These are phyloP conservation scores for Pterois miles DNA, from an alignment of 2,797 vertebrate species.

Conservation along the genomic window DNA sequence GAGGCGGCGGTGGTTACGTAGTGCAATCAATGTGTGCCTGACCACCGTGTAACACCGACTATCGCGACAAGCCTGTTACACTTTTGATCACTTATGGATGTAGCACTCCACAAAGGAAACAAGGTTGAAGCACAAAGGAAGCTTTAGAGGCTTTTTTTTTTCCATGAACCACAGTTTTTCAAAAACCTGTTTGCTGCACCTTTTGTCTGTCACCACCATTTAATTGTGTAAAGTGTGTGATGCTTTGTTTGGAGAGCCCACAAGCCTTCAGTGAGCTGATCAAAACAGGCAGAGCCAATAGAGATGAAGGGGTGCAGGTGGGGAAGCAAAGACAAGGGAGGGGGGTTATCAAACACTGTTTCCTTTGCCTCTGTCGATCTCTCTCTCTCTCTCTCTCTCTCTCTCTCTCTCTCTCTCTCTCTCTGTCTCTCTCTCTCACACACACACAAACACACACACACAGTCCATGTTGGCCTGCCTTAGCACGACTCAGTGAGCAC, in stretches of 20 bases:
- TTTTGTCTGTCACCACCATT: constrained; percentile 44
- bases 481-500: constrained; percentile 3
- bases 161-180: neutral
- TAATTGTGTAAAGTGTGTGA: constrained; percentile 40
- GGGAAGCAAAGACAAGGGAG: constrained; percentile 11
- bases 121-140: constrained; percentile 15
- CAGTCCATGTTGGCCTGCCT: neutral
- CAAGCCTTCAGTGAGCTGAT: constrained; percentile 32
- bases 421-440: neutral
- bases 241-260: constrained; percentile 27
- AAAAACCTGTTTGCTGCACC: constrained; percentile 25
- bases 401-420: neutral
- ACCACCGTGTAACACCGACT: no score
- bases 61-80: no score
- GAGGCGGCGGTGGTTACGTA: no score
- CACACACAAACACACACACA: neutral
- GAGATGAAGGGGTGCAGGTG: constrained; percentile 49
- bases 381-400: neutral
- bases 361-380: neutral
- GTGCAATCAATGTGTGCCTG: no score
- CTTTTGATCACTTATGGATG: constrained; percentile 6
- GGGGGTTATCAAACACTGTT: constrained; percentile 39
- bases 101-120: constrained; percentile 2
- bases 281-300: constrained; percentile 41
- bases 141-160: constrained; percentile 13